Evolutionary conservation across 2,888 invertebrate species (phyloP).

Genomic region (Hypolimnas misippus): DNA sequence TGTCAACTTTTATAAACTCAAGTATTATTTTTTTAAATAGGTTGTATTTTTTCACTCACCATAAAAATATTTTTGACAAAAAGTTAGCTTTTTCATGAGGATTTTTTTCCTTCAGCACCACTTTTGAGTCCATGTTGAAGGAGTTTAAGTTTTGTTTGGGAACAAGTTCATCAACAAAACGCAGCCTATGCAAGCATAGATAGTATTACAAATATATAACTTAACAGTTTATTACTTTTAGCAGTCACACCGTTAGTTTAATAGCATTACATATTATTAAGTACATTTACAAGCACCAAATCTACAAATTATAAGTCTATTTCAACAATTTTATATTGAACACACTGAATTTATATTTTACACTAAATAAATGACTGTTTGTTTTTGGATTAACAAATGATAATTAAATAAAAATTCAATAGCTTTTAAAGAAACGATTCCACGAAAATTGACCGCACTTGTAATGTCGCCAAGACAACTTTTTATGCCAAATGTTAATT

Average conservation of each 20-base stretch:
- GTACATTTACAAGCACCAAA: background rate
- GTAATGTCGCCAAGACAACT: constrained; percentile 1
- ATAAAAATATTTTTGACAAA: constrained; percentile 84
- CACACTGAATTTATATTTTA: background rate
- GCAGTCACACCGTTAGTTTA: background rate
- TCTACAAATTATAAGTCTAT: background rate
- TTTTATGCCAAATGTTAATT: background rate
- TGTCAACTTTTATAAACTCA: no score
- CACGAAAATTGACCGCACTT: constrained; percentile 9
- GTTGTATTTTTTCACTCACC: no score
- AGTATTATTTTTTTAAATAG: no score
- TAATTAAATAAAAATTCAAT: constrained; percentile 23
- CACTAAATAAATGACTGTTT: constrained; percentile 11
- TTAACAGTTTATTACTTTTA: background rate
- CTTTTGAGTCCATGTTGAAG: constrained; percentile 85
- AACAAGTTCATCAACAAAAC: background rate
- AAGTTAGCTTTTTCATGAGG: constrained; percentile 84
- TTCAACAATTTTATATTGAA: no score
- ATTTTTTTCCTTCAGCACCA: constrained; percentile 84
- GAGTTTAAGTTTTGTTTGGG: background rate
- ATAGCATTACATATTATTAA: background rate
- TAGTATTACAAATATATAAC: background rate
- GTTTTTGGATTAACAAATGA: constrained; percentile 20
- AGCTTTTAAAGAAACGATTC: constrained; percentile 27
- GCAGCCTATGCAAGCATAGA: background rate